Evolutionary conservation across 2,888 invertebrate species (phyloP), one percentile per base, ranked within the genome.

Genomic region (Drosophila subsilvestris): DNA sequence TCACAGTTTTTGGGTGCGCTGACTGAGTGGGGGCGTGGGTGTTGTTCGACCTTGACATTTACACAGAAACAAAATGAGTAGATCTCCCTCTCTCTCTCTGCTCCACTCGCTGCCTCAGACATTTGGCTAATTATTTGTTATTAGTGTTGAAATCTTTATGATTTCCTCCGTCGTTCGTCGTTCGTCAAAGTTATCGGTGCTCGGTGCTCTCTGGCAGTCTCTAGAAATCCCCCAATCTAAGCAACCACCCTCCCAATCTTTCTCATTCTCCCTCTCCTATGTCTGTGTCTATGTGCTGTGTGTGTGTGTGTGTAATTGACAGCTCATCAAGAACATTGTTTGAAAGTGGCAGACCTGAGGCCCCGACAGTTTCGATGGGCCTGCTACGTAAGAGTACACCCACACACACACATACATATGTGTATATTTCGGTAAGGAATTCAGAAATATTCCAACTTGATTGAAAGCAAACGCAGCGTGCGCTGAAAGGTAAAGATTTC

Each of bases 281-380:
- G 44, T 6, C 5, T 25, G 25, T 25, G 18, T 27, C 10, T 67
- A n/a, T 70, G 37, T 47, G 50, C n/a, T 47, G 49, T 55, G 45
- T 68, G 44, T 71, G 43, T 69, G 51, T 56, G 63, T 63, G 50
- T 59, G 68, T 63, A 79, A 85, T 80, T 83, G 83, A 83, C 83
- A 83, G 83, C 83, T 80, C 83, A 86, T 86, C 86, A 83, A 77
- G 70, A 80, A 80, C 78, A 86, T 83, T 80, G 83, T 86, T 83
- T 73, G 75, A 70, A 78, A 79, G 83, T 83, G 79, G 79, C 68
- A 66, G 80, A 77, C 68, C 70, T 77, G 54, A 71, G 60, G 72
- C 66, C 76, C 57, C 55, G 59, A 59, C 29, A 63, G 59, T 71
- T 71, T 78, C 62, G 78, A 78, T 75, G 68, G 78, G 75, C 72